phyloP scores from a whole-genome alignment of 2,888 invertebrate genomes.

The Dorcus hopei region DNA sequence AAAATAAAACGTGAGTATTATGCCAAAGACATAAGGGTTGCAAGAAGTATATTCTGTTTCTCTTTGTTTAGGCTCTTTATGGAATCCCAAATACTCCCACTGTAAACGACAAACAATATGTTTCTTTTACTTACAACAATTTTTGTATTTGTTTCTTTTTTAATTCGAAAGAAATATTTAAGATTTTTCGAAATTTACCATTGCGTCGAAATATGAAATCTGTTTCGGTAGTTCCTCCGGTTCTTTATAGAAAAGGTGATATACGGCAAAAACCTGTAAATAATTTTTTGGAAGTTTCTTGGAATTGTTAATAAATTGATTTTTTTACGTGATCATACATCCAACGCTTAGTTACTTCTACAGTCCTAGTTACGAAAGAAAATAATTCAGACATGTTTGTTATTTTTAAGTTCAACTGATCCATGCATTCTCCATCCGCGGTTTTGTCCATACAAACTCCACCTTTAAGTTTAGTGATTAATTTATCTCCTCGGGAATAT shows the following conservation, averaged over 20 bases:
- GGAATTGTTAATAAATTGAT: not conserved
- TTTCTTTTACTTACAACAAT: not conserved
- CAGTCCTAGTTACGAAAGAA: slow-evolving; percentile 7
- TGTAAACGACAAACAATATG: not conserved
- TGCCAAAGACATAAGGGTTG: slow-evolving; percentile 8
- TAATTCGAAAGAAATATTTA: not conserved
- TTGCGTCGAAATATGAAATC: slow-evolving; percentile 7
- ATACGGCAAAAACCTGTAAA: not conserved
- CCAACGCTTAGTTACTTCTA: slow-evolving; percentile 8
- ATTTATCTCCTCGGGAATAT: no score
- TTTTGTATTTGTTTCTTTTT: not conserved
- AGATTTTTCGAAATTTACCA: slow-evolving; percentile 2
- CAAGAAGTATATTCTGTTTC: slow-evolving; percentile 7
- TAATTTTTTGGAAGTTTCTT: not conserved
- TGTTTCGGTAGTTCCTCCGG: not conserved
- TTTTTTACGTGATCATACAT: slow-evolving; percentile 10
- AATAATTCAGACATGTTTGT: slow-evolving; percentile 5
- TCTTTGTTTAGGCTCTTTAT: not conserved
- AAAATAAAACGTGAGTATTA: slow-evolving; percentile 14
- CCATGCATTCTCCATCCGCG: not conserved
- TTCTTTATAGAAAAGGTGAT: not conserved
- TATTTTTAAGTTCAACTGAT: not conserved
- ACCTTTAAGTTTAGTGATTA: not conserved
- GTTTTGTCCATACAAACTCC: slow-evolving; percentile 1
- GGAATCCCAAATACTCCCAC: slow-evolving; percentile 15